phyloP scores from a whole-genome alignment of 2,797 vertebrate species.

The Numenius phaeopus region DNA sequence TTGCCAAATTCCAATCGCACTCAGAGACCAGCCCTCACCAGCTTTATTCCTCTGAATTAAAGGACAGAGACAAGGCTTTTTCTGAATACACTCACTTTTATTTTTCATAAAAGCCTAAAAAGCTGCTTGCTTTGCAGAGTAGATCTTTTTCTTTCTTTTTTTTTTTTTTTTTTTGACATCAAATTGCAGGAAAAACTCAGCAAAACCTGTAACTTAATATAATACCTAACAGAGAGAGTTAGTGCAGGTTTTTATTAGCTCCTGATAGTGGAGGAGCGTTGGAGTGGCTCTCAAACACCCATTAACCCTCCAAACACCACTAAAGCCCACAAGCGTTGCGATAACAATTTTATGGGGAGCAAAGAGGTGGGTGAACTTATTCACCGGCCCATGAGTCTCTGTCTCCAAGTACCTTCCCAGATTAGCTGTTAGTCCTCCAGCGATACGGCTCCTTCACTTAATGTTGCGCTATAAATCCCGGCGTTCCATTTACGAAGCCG shows the following conservation, averaged over 20 bases:
- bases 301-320: neutral
- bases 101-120: neutral
- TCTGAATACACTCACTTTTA: neutral
- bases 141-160: neutral
- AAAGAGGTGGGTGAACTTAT: neutral
- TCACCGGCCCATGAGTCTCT: neutral
- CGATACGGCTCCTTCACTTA: neutral
- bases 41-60: neutral
- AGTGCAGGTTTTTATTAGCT: neutral
- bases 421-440: neutral
- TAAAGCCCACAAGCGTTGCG: accelerated
- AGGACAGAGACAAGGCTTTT: neutral
- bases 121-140: neutral
- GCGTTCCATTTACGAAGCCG: neutral
- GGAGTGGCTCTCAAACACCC: neutral
- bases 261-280: neutral
- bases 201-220: neutral
- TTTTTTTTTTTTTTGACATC: neutral
- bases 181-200: accelerated
- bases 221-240: neutral
- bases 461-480: neutral
- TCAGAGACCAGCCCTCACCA: neutral
- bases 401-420: neutral
- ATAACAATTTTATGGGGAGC: neutral
- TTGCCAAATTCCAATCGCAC: neutral